Conservation (phyloP, 2,113 vertebrate genomes). For the Phycodurus eques region DNA sequence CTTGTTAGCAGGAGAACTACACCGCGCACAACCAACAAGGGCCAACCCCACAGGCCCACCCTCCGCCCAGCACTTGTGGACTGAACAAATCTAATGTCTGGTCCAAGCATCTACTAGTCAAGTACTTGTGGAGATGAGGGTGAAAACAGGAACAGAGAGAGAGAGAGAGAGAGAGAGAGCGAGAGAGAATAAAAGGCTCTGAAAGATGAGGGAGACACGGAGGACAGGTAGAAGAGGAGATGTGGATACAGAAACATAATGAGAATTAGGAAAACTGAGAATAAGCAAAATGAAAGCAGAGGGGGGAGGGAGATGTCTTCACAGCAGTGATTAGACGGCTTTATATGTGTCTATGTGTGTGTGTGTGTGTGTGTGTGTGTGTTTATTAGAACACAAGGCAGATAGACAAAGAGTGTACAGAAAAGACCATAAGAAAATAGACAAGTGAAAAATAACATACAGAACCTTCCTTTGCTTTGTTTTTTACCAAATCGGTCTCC, state of each 20-base stretch:
- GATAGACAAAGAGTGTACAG: slow-evolving; percentile 5
- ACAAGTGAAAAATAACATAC: slow-evolving; percentile 34
- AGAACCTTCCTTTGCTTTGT: not conserved
- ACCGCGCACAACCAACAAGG: slow-evolving; percentile 41
- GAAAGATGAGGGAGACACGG: too few relatives aligned
- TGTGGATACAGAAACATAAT: slow-evolving; percentile 41
- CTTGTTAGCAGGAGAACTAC: slow-evolving; percentile 29
- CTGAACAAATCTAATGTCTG: slow-evolving; percentile 57
- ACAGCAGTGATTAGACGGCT: slow-evolving; percentile 22
- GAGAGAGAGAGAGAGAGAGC: too few relatives aligned
- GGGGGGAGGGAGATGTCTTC: slow-evolving; percentile 13
- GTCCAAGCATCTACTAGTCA: slow-evolving; percentile 54
- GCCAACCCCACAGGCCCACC: slow-evolving; percentile 29
- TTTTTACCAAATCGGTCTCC: slow-evolving; percentile 21
- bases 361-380: slow-evolving; percentile 2
- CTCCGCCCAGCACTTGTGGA: slow-evolving; percentile 47
- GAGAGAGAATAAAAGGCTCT: too few relatives aligned
- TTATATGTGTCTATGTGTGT: slow-evolving; percentile 21
- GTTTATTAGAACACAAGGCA: slow-evolving; percentile 10
- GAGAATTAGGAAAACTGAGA: slow-evolving; percentile 36
- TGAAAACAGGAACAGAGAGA: not conserved
- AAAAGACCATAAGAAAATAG: slow-evolving; percentile 5
- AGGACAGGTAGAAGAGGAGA: slow-evolving; percentile 22
- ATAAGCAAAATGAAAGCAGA: slow-evolving; percentile 33
- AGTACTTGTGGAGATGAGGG: slow-evolving; percentile 32